These are phyloP conservation scores for Sesamia inferens DNA, from an alignment of 2,888 invertebrate genomes.

Conservation along the genomic window DNA sequence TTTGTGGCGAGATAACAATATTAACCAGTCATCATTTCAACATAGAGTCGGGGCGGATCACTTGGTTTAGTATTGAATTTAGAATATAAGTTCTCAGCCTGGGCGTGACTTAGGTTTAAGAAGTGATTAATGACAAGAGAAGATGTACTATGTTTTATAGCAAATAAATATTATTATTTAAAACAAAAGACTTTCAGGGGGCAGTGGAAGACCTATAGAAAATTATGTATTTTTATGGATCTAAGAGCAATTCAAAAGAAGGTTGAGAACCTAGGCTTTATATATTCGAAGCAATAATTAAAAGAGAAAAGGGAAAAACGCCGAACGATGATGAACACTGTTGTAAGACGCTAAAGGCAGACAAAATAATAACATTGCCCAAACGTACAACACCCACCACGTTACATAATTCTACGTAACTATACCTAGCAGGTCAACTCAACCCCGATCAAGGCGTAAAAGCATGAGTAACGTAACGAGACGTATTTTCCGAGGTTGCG, in stretches of 20 bases:
- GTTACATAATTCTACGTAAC: constrained; percentile 38
- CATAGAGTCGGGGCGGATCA: not conserved
- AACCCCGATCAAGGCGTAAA: constrained; percentile 10
- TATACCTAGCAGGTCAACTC: not conserved
- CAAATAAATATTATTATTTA: too few relatives aligned
- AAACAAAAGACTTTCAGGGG: too few relatives aligned
- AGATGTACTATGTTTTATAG: too few relatives aligned
- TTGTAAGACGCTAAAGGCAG: not conserved
- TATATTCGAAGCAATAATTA: not conserved
- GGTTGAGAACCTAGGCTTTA: too few relatives aligned
- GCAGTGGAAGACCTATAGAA: too few relatives aligned
- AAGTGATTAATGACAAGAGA: too few relatives aligned
- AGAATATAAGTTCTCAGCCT: too few relatives aligned
- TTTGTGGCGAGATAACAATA: not conserved
- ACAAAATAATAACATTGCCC: not conserved
- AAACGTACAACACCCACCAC: not conserved
- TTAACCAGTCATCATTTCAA: not conserved
- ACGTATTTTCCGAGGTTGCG: constrained; percentile 59
- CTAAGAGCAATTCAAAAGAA: too few relatives aligned
- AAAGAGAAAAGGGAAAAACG: not conserved
- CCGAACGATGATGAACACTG: not conserved
- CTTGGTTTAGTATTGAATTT: not conserved
- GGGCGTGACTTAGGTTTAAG: too few relatives aligned
- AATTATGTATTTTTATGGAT: too few relatives aligned
- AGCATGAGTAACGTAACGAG: constrained; percentile 46